Evolutionary conservation across 2,888 invertebrate species (phyloP).

Genomic region (Stegana nigrithorax): DNA sequence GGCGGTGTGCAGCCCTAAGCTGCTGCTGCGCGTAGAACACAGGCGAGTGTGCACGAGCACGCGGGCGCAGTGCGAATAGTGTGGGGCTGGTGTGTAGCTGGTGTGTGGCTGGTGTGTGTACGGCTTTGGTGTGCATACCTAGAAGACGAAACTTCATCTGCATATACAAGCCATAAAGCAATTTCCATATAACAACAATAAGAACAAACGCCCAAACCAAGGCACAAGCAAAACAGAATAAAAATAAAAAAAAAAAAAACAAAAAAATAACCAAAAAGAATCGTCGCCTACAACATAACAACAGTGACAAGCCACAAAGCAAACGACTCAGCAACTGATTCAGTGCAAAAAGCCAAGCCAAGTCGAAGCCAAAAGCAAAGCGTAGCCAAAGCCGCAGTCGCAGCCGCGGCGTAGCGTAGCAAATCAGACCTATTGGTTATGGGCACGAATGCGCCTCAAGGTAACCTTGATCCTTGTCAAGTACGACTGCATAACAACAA

Average conservation of each 20-base stretch:
- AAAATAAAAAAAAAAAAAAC: not conserved
- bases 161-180: conserved; percentile 65
- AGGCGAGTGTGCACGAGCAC: no score
- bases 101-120: no score
- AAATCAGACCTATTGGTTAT: conserved; percentile 26
- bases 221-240: not conserved
- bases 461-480: conserved; percentile 65
- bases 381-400: conserved; percentile 25
- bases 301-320: not conserved
- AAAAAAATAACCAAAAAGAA: not conserved
- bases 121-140: not conserved
- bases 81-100: not conserved
- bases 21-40: not conserved
- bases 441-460: conserved; percentile 27
- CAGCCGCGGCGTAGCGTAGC: conserved; percentile 26
- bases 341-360: not conserved
- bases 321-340: not conserved
- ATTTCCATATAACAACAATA: conserved; percentile 50
- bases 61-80: not conserved
- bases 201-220: not conserved
- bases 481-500: conserved; percentile 39
- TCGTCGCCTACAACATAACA: not conserved
- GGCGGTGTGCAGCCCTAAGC: not conserved
- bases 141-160: conserved; percentile 44
- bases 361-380: conserved; percentile 8